Evolutionary conservation across 2,888 invertebrate species (phyloP), one percentile per base, ranked within the genome.

Genomic region (Trichopoda pennipes): DNA sequence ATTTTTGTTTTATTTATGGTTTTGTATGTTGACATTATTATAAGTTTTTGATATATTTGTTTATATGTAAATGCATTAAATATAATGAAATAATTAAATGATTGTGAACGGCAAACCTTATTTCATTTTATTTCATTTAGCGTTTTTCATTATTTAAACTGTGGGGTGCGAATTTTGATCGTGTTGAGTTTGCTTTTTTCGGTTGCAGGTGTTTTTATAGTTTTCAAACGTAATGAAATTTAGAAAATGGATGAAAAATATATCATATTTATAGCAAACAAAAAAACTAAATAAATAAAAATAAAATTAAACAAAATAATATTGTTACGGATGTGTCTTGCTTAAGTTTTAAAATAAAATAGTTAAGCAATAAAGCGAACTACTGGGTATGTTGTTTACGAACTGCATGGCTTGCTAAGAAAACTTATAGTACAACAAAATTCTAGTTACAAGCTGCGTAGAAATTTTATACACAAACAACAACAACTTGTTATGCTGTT

Each of bases 101-200:
- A 17, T 23, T 42, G 60, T 49, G 47, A 55, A n/a, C 63, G 61
- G 58, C 75, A 61, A 80, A 74, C 63, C 74, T 74, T 69, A 66
- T 38, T 28, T 23, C 21, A 49, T 55, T 74, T 74, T 69, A 66
- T 38, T 28, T 23, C 21, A 49, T 55, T 74, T 73, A 38, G 55
- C 55, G 32, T 73, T 63, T 73, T 42, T 19, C 44, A 63, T 73
- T 61, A 61, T 28, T 55, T 56, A 14, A 56, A 23, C 17, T 1
- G 35, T 21, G 47, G 23, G 21, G 19, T 35, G 56, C 53, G 55
- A 32, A 38, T n/a, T 42, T 73, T 53, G 44, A 53, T 61, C 42
- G 23, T 61, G 61, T 32, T 49, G 3, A 9, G 9, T 49, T 44
- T 49, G 4, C 6, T 17, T 28, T 38, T 47, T 12, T 47, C 58